Evolutionary conservation across 64 coral and sea anemone species (phyloP).

Genomic region (Pachyseris speciosa): DNA sequence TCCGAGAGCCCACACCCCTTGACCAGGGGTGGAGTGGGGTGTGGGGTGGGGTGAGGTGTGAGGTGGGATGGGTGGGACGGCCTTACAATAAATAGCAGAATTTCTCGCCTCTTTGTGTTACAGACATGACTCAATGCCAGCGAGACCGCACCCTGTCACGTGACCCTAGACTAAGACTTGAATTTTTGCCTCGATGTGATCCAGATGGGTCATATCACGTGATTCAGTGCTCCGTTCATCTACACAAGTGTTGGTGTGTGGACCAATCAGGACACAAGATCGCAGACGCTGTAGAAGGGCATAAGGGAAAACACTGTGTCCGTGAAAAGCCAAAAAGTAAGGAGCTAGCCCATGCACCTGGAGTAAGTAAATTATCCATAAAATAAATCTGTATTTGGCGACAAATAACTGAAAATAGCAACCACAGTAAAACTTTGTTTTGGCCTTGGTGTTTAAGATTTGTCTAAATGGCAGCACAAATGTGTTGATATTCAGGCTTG

Average conservation of each 20-base stretch:
- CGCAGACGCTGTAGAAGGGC: conserved; percentile 49
- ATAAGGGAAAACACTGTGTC: conserved; percentile 55
- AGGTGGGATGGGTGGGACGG: too few relatives aligned
- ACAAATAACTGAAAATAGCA: too few relatives aligned
- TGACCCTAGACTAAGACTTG: conserved; percentile 68
- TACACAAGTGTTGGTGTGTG: conserved; percentile 79
- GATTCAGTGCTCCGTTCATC: conserved; percentile 83
- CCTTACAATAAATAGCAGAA: neutral
- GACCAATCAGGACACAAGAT: conserved; percentile 85
- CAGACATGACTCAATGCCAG: conserved; percentile 60
- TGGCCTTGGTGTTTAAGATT: too few relatives aligned
- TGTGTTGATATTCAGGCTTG: too few relatives aligned
- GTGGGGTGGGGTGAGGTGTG: too few relatives aligned
- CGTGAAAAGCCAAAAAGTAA: conserved; percentile 11
- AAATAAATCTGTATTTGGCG: too few relatives aligned
- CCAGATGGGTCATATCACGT: conserved; percentile 63
- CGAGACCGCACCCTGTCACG: conserved; percentile 40
- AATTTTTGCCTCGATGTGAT: conserved; percentile 75
- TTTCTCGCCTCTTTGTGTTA: neutral
- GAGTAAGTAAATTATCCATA: too few relatives aligned
- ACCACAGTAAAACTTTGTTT: too few relatives aligned
- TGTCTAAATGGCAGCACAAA: too few relatives aligned
- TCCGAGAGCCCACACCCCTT: too few relatives aligned
- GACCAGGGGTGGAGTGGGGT: too few relatives aligned
- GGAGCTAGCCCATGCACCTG: neutral